Base-by-base conservation (phyloP, 1,140 invertebrate species). In the Frieseomelitta varia region DNA sequence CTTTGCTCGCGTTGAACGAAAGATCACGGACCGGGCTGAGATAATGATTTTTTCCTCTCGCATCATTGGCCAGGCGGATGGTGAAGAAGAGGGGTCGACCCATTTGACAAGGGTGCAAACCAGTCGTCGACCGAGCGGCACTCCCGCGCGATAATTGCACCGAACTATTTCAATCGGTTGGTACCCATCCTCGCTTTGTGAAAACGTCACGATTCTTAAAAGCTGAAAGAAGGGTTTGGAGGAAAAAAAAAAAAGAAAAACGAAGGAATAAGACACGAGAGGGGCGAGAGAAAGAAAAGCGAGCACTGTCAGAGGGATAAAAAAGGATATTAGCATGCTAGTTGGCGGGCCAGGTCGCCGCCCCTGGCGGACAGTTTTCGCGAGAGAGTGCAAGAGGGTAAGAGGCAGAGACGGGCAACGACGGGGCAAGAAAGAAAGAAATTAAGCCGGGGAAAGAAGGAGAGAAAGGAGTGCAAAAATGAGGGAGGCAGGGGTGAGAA, bases 281-380 rank as follows among this genome's bases (percentile, higher is more conserved):
- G 10, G 11, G 39, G 39, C 21, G 56, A 58, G 21, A 10, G 58
- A 34, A 17, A 65, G n/a, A n/a, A 65, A 27, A 15, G 15, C 14
- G 61, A 68, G 34, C 55, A 15, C n/a, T 3, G 53, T 24, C 61
- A 24, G 15, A 55, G 10, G 80, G 56, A 85, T 81, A 89, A 87
- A 89, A 92, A 93, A 92, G 84, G 86, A 86, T 89, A 94, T 94
- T 93, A 94, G 92, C 92, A 93, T 93, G 91, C 91, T 91, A 87
- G 85, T 79, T 85, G 89, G 90, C 11, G 90, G 86, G 85, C 89
- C 86, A 10, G 11, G 92, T 67, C 34, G 0, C 19, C 86, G 85
- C 78, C 89, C 84, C 61, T 39, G 27, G 15, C 86, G 79, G 73
- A 39, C 78, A 53, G 21, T 80, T 78, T 72, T 75, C 82, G 86